Conservation (phyloP, 2,888 invertebrate genomes). For the Cantharis rustica region DNA sequence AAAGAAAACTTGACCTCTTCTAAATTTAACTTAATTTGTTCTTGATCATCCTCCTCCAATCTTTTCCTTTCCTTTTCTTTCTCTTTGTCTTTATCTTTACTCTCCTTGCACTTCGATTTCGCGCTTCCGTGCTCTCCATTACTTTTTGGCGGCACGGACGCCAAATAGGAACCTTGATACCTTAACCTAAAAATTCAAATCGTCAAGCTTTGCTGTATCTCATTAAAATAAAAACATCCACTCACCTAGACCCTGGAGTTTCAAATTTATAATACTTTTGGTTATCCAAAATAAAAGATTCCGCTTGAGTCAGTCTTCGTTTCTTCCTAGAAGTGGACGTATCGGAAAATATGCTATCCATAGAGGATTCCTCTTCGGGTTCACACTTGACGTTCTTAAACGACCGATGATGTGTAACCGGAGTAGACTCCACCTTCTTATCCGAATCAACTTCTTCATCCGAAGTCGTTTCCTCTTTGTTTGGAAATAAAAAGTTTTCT, state of each 20-base stretch:
- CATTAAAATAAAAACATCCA: slow-evolving; percentile 7
- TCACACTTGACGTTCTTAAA: slow-evolving; percentile 9
- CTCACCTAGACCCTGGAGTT: slow-evolving; percentile 57
- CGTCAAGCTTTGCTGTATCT: background rate
- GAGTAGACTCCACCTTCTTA: slow-evolving; percentile 25
- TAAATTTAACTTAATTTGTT: slow-evolving; percentile 55
- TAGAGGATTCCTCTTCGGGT: slow-evolving; percentile 37
- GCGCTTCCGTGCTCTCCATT: slow-evolving; percentile 42
- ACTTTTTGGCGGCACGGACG: slow-evolving; percentile 40
- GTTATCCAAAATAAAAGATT: slow-evolving; percentile 63
- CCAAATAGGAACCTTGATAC: slow-evolving; percentile 53
- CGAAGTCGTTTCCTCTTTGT: slow-evolving; percentile 64
- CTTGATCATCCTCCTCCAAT: slow-evolving; percentile 38
- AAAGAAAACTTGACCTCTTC: slow-evolving; percentile 74
- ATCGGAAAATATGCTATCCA: slow-evolving; percentile 47
- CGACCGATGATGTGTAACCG: slow-evolving; percentile 6
- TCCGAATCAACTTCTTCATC: slow-evolving; percentile 59
- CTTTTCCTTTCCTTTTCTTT: slow-evolving; percentile 53
- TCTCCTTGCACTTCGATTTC: slow-evolving; percentile 33
- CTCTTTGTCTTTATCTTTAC: slow-evolving; percentile 9
- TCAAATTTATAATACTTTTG: slow-evolving; percentile 62
- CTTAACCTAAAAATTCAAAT: slow-evolving; percentile 44
- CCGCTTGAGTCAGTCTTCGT: slow-evolving; percentile 60
- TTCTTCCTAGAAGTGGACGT: slow-evolving; percentile 45
- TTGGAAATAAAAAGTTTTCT: slow-evolving; percentile 85